Base-by-base conservation (phyloP, 2,113 vertebrate genomes). In the Hemiscyllium ocellatum region DNA sequence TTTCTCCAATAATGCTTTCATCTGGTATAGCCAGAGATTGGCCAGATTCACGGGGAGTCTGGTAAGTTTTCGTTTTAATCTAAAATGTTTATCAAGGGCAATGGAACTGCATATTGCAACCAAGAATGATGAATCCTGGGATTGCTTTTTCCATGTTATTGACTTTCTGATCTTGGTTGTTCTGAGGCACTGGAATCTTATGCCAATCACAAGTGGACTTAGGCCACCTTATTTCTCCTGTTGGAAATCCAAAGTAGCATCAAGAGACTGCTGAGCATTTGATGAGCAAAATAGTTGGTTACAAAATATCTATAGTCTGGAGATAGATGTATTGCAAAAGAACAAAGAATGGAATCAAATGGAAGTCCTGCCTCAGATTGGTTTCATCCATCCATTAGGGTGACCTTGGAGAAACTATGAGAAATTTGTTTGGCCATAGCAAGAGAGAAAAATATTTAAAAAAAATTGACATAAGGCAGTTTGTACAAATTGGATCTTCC, bases 1-100 rank as follows among this genome's bases (percentile, higher is more conserved):
- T 96, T 0, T 96, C 97, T 3, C 56, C 96, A 83, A 90, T 61
- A 1, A 96, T 97, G 96, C 96, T 97, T 8, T 97, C 96, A 33
- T 97, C n/a, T 0, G 97, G 98, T 0, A 96, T 97, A 96, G 97
- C 97, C 0, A 97, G 98, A 12, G 98, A 98, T 95, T 98, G 97
- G 98, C 98, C 98, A 3, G 97, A 98, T 29, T 96, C 97, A 20
- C 96, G 98, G 50, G 97, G 97, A 0, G 96, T 97, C 52, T 98
- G 98, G 98, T 98, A 90, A 96, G 96, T 4, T 29, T 52, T 61
- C 6, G 6, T 17, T 52, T 70, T 33, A 95, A 95, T 26, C 17
- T 70, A 70, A 72, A 26, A 33, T 19, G 26, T 47, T 93, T 66
- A 19, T n/a, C 61, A 68, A 72, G 26, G 72, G 4, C 86, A 95